Percentiles rank a stretch among this genome's conserved stretches.
phyloP scores from a whole-genome alignment of 2,113 vertebrate species.

The Balaenoptera acutorostrata region DNA sequence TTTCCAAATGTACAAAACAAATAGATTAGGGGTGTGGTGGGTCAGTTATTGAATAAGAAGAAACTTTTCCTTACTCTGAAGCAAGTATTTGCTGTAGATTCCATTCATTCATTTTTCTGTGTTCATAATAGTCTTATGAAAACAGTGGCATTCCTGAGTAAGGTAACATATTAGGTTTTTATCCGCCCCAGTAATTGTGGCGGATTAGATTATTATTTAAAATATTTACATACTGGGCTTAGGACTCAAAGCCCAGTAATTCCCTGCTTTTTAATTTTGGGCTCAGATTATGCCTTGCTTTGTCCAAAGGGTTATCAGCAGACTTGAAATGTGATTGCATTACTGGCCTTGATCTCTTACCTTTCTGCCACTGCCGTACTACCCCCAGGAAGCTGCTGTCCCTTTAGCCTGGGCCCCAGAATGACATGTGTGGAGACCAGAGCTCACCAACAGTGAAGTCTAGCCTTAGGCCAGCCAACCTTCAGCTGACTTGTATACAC shows the following conservation, averaged over 20 bases:
- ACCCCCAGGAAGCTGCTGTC: background rate
- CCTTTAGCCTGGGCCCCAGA: background rate
- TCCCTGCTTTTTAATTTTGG: background rate
- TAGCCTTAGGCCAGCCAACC: background rate
- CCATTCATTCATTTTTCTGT: background rate
- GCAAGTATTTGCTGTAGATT: background rate
- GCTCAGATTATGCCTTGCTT: background rate
- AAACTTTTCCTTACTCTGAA: background rate
- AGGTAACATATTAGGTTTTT: background rate
- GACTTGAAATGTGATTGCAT: background rate
- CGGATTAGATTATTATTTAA: background rate
- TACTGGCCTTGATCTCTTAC: background rate
- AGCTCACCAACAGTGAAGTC: background rate
- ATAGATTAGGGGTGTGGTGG: background rate
- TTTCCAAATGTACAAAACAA: conserved; percentile 7
- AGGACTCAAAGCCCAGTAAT: background rate
- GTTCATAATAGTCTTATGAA: background rate
- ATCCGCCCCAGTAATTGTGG: background rate
- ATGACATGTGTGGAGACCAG: background rate
- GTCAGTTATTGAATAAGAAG: background rate
- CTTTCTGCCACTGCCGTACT: background rate
- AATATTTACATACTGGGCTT: background rate
- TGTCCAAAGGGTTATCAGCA: background rate
- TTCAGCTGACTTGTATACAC: background rate
- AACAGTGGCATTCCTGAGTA: background rate